Evolutionary conservation across 2,888 invertebrate genomes (phyloP).

Genomic region (Entomobrya proxima): DNA sequence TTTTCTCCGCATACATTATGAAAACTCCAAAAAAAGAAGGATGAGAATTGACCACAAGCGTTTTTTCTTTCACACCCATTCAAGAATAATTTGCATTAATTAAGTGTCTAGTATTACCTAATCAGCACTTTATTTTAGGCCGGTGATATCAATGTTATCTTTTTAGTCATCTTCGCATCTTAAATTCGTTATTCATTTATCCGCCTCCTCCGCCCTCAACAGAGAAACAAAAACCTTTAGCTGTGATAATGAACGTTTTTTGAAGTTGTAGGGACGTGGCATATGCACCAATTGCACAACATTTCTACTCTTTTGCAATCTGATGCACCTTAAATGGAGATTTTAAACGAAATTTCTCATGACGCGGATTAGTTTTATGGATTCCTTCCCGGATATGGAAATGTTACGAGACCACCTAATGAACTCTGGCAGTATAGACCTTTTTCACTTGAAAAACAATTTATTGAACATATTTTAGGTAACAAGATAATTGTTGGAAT

Average conservation of each 20-base stretch:
- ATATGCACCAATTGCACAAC: not conserved
- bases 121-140: not conserved
- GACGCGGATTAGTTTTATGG: not conserved
- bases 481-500: too few species aligned
- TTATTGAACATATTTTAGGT: too few species aligned
- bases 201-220: slow-evolving; percentile 4
- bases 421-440: not conserved
- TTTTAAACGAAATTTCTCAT: not conserved
- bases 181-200: not conserved
- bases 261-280: not conserved
- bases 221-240: not conserved
- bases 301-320: not conserved
- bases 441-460: not conserved
- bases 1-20: too few species aligned
- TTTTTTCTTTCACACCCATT: slow-evolving; percentile 39
- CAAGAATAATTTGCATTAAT: slow-evolving; percentile 43
- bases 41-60: not conserved
- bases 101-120: slow-evolving; percentile 28
- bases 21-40: too few species aligned
- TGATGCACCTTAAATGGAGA: slow-evolving; percentile 35
- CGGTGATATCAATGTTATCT: not conserved
- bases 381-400: slow-evolving; percentile 13
- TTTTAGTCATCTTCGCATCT: not conserved
- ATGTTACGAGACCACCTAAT: slow-evolving; percentile 28
- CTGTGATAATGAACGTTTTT: slow-evolving; percentile 21